Evolutionary conservation across 2,888 invertebrate species (phyloP), one percentile per base, ranked within the genome.

Genomic region (Timandra comae): DNA sequence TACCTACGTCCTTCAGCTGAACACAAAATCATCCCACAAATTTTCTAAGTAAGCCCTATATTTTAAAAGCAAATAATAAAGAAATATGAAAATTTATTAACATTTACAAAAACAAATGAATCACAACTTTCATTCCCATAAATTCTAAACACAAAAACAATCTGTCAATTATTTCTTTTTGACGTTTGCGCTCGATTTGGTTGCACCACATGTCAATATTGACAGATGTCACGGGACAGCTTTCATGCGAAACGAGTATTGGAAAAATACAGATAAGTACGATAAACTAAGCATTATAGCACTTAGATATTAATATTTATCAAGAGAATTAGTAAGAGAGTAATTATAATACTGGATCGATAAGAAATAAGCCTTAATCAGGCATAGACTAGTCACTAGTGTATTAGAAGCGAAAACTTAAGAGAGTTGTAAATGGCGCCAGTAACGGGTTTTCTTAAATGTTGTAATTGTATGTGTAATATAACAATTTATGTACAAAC

Each of bases 161-260:
- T 30, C 26, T 26, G 7, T 24, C 24, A 24, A 24, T 20, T 16
- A 16, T 6, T 16, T 5, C 16, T 16, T 16, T 16, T 16, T 16
- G 16, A 16, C 16, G 16, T 16, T 1, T n/a, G n/a, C n/a, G n/a
- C 16, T 6, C 8, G 3, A 22, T 9, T 24, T 24, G 10, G 9
- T 27, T n/a, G 19, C 27, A 8, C 27, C 11, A 24, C 29, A 33
- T 36, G 12, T 30, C 30, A 35, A 39, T 30, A 40, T 9, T 41
- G 33, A 35, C 33, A 41, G 35, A 41, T 39, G 42, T 43, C 41
- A 46, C 22, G 36, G 37, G 48, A 47, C 41, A 41, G 46, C 49
- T 56, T 56, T 50, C 16, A 30, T 33, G 22, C 10, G 12, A 19
- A 39, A 45, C 48, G 24, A 29, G 48, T 49, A 45, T 27, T 21